These are phyloP conservation scores for Apteryx mantelli DNA, from an alignment of 2,113 vertebrate genomes.

Conservation along the genomic window DNA sequence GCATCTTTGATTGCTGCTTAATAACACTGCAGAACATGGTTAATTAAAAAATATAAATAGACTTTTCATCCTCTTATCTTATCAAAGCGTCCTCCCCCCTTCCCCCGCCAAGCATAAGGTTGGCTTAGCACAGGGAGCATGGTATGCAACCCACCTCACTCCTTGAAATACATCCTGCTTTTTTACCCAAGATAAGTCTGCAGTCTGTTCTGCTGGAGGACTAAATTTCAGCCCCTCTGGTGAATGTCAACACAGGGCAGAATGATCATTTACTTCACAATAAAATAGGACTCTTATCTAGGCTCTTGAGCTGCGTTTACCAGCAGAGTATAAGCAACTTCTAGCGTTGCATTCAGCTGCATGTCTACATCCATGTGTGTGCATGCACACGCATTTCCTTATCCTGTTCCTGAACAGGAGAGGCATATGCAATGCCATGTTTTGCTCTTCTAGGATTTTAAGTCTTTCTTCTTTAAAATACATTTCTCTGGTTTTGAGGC, in stretches of 20 bases:
- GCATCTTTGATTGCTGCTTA: slow-evolving; percentile 80
- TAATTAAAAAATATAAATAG: slow-evolving; percentile 86
- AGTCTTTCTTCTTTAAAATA: neutral
- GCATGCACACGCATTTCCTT: neutral
- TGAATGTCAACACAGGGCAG: neutral
- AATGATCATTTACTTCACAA: neutral
- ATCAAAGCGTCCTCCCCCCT: slow-evolving; percentile 20
- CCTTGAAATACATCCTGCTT: neutral
- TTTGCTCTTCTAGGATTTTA: neutral
- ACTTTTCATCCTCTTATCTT: slow-evolving; percentile 71
- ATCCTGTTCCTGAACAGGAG: neutral
- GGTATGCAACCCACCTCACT: neutral
- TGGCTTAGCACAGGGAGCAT: neutral
- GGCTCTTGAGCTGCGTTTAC: neutral
- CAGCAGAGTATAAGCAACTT: neutral
- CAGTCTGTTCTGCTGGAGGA: neutral
- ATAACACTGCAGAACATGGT: slow-evolving; percentile 76
- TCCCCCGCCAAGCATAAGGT: neutral
- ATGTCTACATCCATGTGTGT: neutral
- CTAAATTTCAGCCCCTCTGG: neutral
- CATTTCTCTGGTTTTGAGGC: neutral
- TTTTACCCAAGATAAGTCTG: neutral
- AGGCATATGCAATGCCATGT: neutral
- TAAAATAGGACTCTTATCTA: neutral
- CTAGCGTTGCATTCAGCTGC: neutral